These are phyloP conservation scores for Drosophila neotestacea DNA, from an alignment of 2,888 invertebrate species.

Conservation along the genomic window DNA sequence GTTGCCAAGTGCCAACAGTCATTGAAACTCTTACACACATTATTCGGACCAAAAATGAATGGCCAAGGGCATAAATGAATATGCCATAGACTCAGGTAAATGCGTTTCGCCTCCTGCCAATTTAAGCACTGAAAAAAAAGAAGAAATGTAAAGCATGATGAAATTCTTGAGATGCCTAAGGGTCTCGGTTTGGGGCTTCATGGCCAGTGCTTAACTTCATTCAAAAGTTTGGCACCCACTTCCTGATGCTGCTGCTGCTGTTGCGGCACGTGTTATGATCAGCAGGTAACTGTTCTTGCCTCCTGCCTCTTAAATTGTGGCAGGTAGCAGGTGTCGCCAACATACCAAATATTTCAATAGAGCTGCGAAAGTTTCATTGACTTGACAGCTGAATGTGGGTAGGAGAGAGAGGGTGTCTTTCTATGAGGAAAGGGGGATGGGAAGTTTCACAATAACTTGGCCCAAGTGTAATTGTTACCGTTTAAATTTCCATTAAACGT, in stretches of 20 bases:
- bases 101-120: slow-evolving; percentile 14
- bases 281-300: neutral
- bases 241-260: slow-evolving; percentile 13
- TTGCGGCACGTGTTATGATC: slow-evolving; percentile 55
- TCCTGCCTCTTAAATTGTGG: neutral
- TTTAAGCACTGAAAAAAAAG: slow-evolving; percentile 4
- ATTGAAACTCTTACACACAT: slow-evolving; percentile 45
- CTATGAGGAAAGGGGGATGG: neutral
- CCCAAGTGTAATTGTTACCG: slow-evolving; percentile 76
- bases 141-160: slow-evolving; percentile 39
- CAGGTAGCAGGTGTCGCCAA: slow-evolving; percentile 62
- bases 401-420: neutral
- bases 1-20: slow-evolving; percentile 47
- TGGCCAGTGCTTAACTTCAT: slow-evolving; percentile 36
- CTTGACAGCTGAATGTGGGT: slow-evolving; percentile 65
- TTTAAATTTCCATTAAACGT: slow-evolving; percentile 78
- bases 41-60: slow-evolving; percentile 42
- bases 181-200: slow-evolving; percentile 25
- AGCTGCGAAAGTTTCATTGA: slow-evolving; percentile 69
- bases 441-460: slow-evolving; percentile 49
- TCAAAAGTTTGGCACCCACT: slow-evolving; percentile 50
- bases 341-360: slow-evolving; percentile 64
- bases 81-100: slow-evolving; percentile 41
- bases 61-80: slow-evolving; percentile 54
- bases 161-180: slow-evolving; percentile 65